phyloP scores from a whole-genome alignment of 2,797 vertebrate species.

The Glyptemys insculpta region DNA sequence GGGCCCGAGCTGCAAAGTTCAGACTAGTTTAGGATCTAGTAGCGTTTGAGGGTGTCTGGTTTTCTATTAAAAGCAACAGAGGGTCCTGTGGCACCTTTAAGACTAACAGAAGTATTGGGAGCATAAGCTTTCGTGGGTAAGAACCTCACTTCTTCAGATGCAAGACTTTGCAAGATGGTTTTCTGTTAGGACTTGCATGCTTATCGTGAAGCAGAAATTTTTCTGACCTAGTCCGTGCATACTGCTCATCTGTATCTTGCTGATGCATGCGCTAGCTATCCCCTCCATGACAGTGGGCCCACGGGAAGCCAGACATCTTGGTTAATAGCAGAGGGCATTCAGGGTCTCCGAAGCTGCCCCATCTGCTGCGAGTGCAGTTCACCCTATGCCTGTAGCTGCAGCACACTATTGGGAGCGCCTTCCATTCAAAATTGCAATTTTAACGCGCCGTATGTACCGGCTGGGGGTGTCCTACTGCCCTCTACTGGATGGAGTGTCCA shows the following conservation, averaged over 20 bases:
- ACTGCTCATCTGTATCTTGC: not conserved
- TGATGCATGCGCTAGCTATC: not conserved
- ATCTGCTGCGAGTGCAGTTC: not conserved
- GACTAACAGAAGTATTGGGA: too few species aligned
- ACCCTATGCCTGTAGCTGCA: not conserved
- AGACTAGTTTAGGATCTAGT: not conserved
- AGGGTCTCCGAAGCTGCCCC: not conserved
- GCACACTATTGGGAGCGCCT: not conserved
- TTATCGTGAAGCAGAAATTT: not conserved
- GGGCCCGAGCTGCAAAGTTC: not conserved
- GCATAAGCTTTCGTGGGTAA: too few species aligned
- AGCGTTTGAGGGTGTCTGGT: not conserved
- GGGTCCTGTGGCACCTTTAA: too few species aligned
- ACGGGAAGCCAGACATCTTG: not conserved
- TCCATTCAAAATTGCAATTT: not conserved
- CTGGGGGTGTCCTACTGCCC: not conserved
- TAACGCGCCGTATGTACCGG: rapidly evolving
- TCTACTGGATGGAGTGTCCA: not conserved
- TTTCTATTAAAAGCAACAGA: not conserved
- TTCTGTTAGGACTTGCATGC: not conserved
- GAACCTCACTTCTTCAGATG: too few species aligned
- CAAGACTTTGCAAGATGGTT: not conserved
- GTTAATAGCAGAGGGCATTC: not conserved
- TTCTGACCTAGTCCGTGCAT: not conserved
- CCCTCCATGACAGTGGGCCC: not conserved